These are phyloP conservation scores for Drosophila ananassae DNA, from an alignment of 1,140 invertebrate species.

Conservation along the genomic window DNA sequence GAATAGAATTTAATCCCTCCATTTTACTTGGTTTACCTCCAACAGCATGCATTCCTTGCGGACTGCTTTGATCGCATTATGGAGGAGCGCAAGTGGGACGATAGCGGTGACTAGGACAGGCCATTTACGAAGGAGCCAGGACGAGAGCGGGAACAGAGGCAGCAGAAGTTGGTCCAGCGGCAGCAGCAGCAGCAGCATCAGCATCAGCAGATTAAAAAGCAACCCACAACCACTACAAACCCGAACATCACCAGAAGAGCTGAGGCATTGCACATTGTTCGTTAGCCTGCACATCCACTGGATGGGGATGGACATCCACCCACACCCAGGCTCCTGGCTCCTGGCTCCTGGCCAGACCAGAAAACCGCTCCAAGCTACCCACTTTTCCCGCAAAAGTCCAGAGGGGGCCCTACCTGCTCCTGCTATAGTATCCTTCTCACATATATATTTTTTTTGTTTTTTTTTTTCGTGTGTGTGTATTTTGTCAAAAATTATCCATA, in stretches of 20 bases:
- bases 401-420: background rate
- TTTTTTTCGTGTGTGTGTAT: background rate
- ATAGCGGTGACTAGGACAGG: slow-evolving; percentile 88
- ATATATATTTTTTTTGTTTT: background rate
- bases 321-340: too few relatives aligned
- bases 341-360: too few relatives aligned
- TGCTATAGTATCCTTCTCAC: background rate
- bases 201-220: slow-evolving; percentile 9
- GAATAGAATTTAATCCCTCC: background rate
- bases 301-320: background rate
- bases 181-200: slow-evolving; percentile 25
- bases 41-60: slow-evolving; percentile 95
- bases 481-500: background rate
- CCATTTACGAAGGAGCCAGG: background rate
- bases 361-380: background rate
- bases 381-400: background rate
- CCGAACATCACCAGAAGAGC: slow-evolving; percentile 31
- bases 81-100: slow-evolving; percentile 93
- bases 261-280: slow-evolving; percentile 50
- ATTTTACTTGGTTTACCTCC: background rate
- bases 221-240: slow-evolving; percentile 11
- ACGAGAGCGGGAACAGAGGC: background rate
- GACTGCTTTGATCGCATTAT: slow-evolving; percentile 97
- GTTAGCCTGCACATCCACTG: slow-evolving; percentile 3
- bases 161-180: background rate